phyloP scores from a whole-genome alignment of 2,797 vertebrate genomes.

The Garrulus glandarius region DNA sequence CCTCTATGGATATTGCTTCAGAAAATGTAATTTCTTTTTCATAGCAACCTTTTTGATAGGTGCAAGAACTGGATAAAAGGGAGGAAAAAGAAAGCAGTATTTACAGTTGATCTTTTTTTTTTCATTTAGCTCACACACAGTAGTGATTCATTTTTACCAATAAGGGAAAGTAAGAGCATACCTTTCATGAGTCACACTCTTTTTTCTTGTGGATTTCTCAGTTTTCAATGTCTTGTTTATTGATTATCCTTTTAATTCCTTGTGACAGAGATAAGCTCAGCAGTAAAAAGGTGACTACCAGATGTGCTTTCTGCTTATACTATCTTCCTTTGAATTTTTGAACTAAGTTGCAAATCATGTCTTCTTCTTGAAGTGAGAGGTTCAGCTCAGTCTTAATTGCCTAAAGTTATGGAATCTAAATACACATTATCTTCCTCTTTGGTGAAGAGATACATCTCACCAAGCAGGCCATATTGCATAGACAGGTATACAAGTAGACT shows the following conservation, averaged over 20 bases:
- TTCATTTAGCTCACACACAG: slow-evolving; percentile 27
- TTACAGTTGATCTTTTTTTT: slow-evolving; percentile 45
- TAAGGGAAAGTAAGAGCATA: slow-evolving; percentile 55
- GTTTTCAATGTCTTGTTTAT: slow-evolving; percentile 59
- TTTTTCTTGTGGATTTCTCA: slow-evolving; percentile 67
- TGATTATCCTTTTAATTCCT: slow-evolving; percentile 42
- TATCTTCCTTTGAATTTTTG: not conserved
- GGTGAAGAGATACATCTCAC: not conserved
- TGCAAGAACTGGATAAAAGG: slow-evolving; percentile 51
- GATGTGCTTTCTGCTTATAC: not conserved
- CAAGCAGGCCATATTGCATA: not conserved
- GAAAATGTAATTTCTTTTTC: slow-evolving; percentile 52
- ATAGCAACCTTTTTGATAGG: slow-evolving; percentile 12
- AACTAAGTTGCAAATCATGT: not conserved
- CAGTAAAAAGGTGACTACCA: not conserved
- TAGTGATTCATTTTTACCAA: slow-evolving; percentile 75
- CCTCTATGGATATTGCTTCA: slow-evolving; percentile 26
- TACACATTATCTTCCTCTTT: not conserved
- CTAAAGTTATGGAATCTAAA: not conserved
- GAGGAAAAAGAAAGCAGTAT: slow-evolving; percentile 62
- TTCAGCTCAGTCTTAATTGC: not conserved
- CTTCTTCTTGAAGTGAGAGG: not conserved
- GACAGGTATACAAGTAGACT: not conserved
- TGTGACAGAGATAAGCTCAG: not conserved
- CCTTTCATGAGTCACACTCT: slow-evolving; percentile 67